phyloP scores from a whole-genome alignment of 2,888 invertebrate genomes.

The Lithophane semibrunnea region DNA sequence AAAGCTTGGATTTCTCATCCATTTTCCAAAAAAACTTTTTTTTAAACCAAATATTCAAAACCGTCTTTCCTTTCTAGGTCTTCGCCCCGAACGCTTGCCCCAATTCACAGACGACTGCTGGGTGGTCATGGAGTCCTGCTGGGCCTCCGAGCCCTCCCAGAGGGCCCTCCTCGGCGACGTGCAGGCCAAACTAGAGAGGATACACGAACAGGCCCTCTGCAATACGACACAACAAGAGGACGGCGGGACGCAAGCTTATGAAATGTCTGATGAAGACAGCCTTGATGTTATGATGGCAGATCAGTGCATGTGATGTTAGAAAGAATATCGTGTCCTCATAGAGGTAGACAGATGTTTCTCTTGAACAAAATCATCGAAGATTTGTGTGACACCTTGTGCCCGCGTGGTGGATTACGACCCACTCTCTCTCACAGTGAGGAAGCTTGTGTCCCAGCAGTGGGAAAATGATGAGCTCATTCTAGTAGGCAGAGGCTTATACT shows the following conservation, averaged over 20 bases:
- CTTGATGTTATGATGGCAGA: slow-evolving; percentile 65
- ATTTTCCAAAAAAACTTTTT: background rate
- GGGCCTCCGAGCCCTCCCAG: slow-evolving; percentile 93
- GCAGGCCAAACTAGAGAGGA: slow-evolving; percentile 92
- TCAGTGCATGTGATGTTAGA: slow-evolving; percentile 8
- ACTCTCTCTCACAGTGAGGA: background rate
- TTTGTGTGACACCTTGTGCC: background rate
- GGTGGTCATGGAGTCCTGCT: slow-evolving; percentile 95
- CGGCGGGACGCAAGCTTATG: slow-evolving; percentile 39
- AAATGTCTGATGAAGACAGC: slow-evolving; percentile 73
- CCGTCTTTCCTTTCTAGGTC: slow-evolving; percentile 87
- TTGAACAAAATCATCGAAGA: background rate
- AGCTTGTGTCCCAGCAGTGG: background rate
- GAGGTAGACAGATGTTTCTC: background rate
- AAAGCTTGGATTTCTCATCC: background rate
- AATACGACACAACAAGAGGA: slow-evolving; percentile 42
- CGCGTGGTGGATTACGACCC: background rate
- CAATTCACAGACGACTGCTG: slow-evolving; percentile 95
- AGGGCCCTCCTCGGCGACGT: slow-evolving; percentile 95
- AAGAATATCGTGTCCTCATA: background rate
- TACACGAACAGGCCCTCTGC: slow-evolving; percentile 74
- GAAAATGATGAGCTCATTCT: background rate
- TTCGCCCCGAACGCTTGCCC: slow-evolving; percentile 94
- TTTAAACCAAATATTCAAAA: background rate
- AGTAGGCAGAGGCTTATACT: too few relatives aligned